Evolutionary conservation across 2,888 invertebrate genomes (phyloP).

Genomic region (Andrena dorsata): DNA sequence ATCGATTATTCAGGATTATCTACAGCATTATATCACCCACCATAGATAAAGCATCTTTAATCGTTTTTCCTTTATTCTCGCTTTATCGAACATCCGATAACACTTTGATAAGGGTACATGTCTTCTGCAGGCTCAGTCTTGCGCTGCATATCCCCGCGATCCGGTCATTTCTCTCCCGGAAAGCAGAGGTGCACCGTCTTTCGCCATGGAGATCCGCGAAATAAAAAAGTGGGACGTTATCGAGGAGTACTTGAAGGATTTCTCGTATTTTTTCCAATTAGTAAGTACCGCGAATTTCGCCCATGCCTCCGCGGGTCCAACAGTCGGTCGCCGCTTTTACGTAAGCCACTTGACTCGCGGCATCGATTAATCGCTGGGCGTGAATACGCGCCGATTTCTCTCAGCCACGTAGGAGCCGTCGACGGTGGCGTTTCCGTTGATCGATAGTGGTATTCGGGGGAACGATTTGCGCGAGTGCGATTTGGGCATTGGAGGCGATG

Average conservation of each 20-base stretch:
- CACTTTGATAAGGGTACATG: conserved; percentile 54
- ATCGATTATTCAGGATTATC: too few species aligned
- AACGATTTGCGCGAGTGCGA: neutral
- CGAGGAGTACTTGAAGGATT: conserved; percentile 77
- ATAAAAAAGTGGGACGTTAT: conserved; percentile 75
- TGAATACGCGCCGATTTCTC: conserved; percentile 5
- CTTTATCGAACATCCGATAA: conserved; percentile 63
- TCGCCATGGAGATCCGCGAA: conserved; percentile 74
- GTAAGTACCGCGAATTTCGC: conserved; percentile 70
- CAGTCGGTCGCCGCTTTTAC: conserved; percentile 28
- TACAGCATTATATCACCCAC: too few species aligned
- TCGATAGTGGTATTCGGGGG: too few species aligned
- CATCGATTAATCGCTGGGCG: conserved; percentile 38
- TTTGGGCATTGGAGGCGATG: neutral
- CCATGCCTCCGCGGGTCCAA: neutral
- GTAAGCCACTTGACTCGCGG: conserved; percentile 29
- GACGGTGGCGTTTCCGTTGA: neutral
- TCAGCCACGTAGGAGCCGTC: neutral
- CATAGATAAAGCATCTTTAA: too few species aligned
- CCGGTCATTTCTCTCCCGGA: conserved; percentile 1
- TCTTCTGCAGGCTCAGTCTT: conserved; percentile 45
- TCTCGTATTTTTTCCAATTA: conserved; percentile 64
- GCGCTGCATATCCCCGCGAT: conserved; percentile 3
- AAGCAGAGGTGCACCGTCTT: neutral
- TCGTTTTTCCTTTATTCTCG: conserved; percentile 18